Conservation (phyloP, 2,888 invertebrate species). For the Yponomeuta malinellus region DNA sequence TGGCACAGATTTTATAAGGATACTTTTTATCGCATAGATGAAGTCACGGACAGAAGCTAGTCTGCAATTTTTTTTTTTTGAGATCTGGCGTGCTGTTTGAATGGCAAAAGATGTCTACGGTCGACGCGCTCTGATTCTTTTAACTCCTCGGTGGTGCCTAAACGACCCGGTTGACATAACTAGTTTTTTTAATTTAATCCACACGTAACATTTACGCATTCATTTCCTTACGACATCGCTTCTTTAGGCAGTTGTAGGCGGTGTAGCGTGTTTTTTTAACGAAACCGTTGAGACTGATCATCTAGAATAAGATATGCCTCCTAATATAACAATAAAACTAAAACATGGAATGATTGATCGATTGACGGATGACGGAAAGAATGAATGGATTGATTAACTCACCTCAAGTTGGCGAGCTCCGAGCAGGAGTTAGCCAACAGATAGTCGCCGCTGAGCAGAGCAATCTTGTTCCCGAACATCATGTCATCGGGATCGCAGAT, state of each 20-base stretch:
- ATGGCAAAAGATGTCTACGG: too few species aligned
- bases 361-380: too few species aligned
- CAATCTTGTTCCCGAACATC: constrained; percentile 97
- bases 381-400: constrained; percentile 82
- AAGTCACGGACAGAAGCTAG: too few species aligned
- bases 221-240: not conserved
- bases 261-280: not conserved
- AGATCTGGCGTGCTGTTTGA: too few species aligned
- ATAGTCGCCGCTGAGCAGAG: constrained; percentile 94
- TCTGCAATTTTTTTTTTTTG: too few species aligned
- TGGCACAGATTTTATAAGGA: too few species aligned
- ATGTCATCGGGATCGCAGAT: constrained; percentile 81
- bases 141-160: not conserved
- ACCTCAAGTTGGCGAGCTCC: constrained; percentile 86
- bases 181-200: not conserved
- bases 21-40: too few species aligned
- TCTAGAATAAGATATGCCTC: too few species aligned
- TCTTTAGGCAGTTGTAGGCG: not conserved
- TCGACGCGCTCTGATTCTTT: not conserved
- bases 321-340: too few species aligned
- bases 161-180: not conserved
- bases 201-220: not conserved
- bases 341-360: too few species aligned
- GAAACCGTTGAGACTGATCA: too few species aligned
- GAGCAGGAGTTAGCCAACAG: constrained; percentile 91